phyloP scores from a whole-genome alignment of 2,113 vertebrate genomes.

The Anas platyrhynchos region DNA sequence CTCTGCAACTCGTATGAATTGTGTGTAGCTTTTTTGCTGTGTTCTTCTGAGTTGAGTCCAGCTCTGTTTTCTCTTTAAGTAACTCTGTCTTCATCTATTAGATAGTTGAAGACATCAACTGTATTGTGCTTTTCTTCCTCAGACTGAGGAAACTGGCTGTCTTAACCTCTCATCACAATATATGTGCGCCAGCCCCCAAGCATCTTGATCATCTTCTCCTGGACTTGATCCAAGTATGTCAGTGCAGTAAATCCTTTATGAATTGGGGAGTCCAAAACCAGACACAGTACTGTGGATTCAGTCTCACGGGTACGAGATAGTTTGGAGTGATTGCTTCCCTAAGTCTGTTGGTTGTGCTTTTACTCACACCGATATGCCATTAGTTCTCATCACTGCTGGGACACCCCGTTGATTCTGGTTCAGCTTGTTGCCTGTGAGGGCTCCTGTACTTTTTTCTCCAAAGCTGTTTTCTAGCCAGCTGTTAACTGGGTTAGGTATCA shows the following conservation, averaged over 20 bases:
- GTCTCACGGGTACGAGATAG: neutral
- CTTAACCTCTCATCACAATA: neutral
- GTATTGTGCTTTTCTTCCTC: neutral
- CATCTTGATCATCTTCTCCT: neutral
- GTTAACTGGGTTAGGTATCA: neutral
- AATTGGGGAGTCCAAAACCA: neutral
- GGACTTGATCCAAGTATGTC: neutral
- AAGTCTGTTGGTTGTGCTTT: neutral
- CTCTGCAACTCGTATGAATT: neutral
- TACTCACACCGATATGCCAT: neutral
- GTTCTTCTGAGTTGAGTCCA: neutral
- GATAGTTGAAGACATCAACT: neutral
- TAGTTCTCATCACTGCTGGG: neutral
- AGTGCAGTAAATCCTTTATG: neutral
- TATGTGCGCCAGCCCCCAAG: neutral
- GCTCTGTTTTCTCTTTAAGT: neutral
- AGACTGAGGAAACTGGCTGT: neutral
- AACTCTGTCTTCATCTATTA: neutral
- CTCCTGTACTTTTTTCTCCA: neutral
- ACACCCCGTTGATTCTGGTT: neutral
- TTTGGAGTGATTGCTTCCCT: neutral
- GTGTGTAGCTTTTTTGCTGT: neutral
- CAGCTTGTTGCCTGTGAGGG: neutral
- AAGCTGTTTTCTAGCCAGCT: neutral
- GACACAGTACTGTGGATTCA: neutral